Evolutionary conservation across 2,888 invertebrate species (phyloP), one percentile per base, ranked within the genome.

Genomic region (Horisme vitalbata): DNA sequence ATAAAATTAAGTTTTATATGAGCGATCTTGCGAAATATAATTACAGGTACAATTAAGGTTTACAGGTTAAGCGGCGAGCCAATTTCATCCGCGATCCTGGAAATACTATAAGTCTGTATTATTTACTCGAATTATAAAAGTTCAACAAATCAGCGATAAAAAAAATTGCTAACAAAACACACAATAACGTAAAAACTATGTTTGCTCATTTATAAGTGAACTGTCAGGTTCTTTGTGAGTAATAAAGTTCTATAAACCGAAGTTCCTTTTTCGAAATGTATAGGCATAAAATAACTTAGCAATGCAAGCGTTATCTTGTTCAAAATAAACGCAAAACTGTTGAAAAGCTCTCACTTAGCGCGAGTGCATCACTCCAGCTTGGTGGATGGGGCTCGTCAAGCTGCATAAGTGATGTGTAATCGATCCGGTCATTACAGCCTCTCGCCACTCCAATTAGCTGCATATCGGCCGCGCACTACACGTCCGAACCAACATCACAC

Each of bases 391-490:
- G 34, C 34, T 9, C 23, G 31, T 36, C 30, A 18, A 30, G 50
- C 39, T 39, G 37, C 41, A 14, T 32, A 31, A 39, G 47, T 37
- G 48, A 33, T 28, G 45, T 51, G 45, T 44, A 33, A 38, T 28
- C 28, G 45, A 33, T 34, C 37, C 32, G 37, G 43, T 39, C 43
- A 45, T 41, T 10, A 18, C 33, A 24, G 37, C 52, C 37, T 23
- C 27, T 33, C 13, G 15, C 15, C 23, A 34, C 32, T 52, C 37
- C 55, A 52, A 49, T 52, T 55, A 46, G 36, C 44, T 41, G 37
- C 26, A 20, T 33, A 45, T 34, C 37, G 11, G 5, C 6, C 13
- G 18, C 10, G 11, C 41, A 35, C 37, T 38, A 30, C 28, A 39
- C 37, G 30, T 37, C 38, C 15, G 18, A n/a, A 14, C 26, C 26